Evolutionary conservation across 30 jellyfish, hydroid and myxozoan species (phyloP).

Genomic region (Pelagia noctiluca): DNA sequence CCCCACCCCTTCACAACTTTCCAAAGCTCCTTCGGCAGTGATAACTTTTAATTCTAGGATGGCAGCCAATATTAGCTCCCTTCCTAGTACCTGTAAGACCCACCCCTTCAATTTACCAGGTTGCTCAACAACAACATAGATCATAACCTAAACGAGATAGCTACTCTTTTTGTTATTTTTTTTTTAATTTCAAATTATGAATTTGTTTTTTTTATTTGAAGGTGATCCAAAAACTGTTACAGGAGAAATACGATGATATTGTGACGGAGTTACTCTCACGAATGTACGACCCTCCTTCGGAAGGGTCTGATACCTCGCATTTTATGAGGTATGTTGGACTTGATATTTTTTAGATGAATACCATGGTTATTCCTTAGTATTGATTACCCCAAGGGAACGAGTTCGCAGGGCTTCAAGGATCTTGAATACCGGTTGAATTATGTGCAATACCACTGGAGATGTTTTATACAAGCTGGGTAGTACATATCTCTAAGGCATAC

Average conservation of each 20-base stretch:
- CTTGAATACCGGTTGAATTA: too few relatives aligned
- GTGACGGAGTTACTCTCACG: slow-evolving; percentile 49
- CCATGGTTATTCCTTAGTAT: background rate
- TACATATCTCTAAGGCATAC: too few relatives aligned
- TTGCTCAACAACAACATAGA: too few relatives aligned
- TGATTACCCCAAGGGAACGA: background rate
- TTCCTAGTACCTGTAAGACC: too few relatives aligned
- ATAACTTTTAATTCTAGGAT: too few relatives aligned
- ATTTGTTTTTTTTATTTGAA: background rate
- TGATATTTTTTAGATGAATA: background rate
- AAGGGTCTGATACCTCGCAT: slow-evolving; percentile 71
- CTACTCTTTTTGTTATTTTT: background rate
- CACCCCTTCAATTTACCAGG: too few relatives aligned
- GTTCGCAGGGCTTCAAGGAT: background rate
- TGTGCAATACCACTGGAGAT: too few relatives aligned
- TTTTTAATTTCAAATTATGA: background rate
- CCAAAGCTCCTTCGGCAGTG: too few relatives aligned
- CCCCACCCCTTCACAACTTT: too few relatives aligned
- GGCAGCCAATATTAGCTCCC: too few relatives aligned
- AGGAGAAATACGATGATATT: slow-evolving; percentile 49
- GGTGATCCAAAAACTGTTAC: slow-evolving; percentile 65
- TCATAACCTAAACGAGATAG: too few relatives aligned
- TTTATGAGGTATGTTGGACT: slow-evolving; percentile 56
- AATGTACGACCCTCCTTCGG: slow-evolving; percentile 79
- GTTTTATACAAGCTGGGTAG: too few relatives aligned